A percentile compares a stretch with the other conserved stretches of the same genome.
phyloP scores from a whole-genome alignment of 2,888 invertebrate genomes.

The Liodrosophila aerea region DNA sequence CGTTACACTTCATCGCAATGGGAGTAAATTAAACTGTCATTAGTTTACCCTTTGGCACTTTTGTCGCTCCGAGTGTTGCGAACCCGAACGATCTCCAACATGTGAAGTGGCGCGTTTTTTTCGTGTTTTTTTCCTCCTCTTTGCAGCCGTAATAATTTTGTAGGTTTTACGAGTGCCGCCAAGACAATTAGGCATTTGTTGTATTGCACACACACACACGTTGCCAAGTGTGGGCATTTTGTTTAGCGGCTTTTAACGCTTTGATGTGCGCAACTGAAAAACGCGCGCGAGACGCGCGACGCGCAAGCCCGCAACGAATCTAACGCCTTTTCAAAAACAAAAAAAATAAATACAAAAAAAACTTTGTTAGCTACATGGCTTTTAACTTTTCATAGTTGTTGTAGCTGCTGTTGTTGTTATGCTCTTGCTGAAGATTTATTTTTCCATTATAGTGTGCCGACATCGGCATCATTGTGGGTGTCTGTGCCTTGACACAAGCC shows the following conservation, averaged over 20 bases:
- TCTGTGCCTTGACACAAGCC: conserved; percentile 67
- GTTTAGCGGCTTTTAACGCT: conserved; percentile 69
- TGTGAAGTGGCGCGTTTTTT: conserved; percentile 70
- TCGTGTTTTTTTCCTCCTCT: conserved; percentile 25
- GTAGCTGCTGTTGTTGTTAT: conserved; percentile 24
- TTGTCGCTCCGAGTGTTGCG: conserved; percentile 51
- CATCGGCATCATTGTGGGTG: conserved; percentile 69
- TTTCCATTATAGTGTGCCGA: conserved; percentile 71
- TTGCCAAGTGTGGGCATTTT: conserved; percentile 72
- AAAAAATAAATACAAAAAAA: conserved; percentile 15
- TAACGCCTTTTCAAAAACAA: conserved; percentile 65
- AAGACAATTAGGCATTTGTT: conserved; percentile 77
- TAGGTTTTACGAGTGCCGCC: conserved; percentile 74
- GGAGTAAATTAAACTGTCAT: conserved; percentile 82
- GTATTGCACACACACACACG: conserved; percentile 43
- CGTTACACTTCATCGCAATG: conserved; percentile 74
- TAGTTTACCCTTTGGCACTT: conserved; percentile 79
- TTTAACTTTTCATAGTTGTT: conserved; percentile 49
- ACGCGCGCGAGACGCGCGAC: conserved; percentile 55
- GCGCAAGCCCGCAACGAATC: conserved; percentile 69
- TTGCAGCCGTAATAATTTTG: conserved; percentile 70
- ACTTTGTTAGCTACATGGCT: conserved; percentile 55
- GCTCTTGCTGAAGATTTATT: conserved; percentile 66
- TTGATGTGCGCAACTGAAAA: conserved; percentile 71
- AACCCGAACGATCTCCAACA: conserved; percentile 49